Evolutionary conservation across 1,140 invertebrate genomes (phyloP).

Genomic region (Arctopsyche grandis): DNA sequence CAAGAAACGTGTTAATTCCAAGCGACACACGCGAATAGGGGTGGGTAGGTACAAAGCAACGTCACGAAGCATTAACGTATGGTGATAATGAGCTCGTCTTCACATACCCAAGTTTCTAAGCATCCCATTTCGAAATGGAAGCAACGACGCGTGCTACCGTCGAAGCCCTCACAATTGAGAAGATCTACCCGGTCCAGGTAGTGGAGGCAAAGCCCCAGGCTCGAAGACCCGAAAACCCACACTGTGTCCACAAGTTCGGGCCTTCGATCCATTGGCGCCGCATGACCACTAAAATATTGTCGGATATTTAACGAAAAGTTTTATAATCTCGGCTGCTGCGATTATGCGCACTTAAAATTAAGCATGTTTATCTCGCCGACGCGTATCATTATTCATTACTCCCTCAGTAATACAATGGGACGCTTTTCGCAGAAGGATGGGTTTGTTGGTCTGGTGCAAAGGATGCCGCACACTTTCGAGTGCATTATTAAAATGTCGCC

Average conservation of each 20-base stretch:
- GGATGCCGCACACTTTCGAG: background rate
- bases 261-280: conserved; percentile 42
- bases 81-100: conserved; percentile 1
- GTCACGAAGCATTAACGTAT: background rate
- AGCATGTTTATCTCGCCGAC: background rate
- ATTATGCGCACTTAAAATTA: background rate
- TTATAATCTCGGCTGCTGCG: background rate
- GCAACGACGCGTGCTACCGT: conserved; percentile 41
- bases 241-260: background rate
- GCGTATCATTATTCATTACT: background rate
- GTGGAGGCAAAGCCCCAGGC: background rate
- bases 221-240: background rate
- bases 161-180: background rate
- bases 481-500: background rate
- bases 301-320: background rate
- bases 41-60: background rate
- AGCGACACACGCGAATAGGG: background rate
- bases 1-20: background rate
- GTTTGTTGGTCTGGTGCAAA: background rate
- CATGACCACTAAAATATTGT: background rate
- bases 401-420: background rate
- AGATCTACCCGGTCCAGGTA: conserved; percentile 14
- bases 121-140: background rate
- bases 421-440: background rate
- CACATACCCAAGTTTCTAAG: background rate